Evolutionary conservation across 1,140 invertebrate genomes (phyloP).

Genomic region (Papilio machaon): DNA sequence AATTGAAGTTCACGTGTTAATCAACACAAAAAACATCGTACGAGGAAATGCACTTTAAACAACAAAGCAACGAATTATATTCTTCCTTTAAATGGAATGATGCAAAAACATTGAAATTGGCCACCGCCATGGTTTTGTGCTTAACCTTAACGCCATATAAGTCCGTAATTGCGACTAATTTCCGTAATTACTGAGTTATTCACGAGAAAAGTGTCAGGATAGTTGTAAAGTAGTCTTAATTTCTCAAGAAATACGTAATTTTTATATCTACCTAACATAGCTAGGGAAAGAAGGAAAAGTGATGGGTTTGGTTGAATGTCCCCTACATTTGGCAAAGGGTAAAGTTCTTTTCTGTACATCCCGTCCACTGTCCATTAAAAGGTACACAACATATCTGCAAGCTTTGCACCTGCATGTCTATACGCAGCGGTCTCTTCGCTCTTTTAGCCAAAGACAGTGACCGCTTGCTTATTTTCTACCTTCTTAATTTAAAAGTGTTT

Average conservation of each 20-base stretch:
- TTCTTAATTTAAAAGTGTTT: too few species aligned
- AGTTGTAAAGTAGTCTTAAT: background rate
- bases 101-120: background rate
- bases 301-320: too few species aligned
- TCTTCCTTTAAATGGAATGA: slow-evolving; percentile 4
- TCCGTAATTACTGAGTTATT: background rate
- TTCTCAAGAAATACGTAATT: background rate
- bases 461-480: too few species aligned
- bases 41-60: background rate
- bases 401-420: too few species aligned
- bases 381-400: too few species aligned
- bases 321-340: too few species aligned
- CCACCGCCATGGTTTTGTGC: background rate
- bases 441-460: too few species aligned
- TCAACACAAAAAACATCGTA: background rate
- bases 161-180: slow-evolving; percentile 5
- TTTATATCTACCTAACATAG: background rate
- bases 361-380: too few species aligned
- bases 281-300: too few species aligned
- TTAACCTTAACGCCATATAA: slow-evolving; percentile 8
- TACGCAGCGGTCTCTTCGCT: too few species aligned
- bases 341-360: too few species aligned
- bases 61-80: background rate
- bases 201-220: background rate
- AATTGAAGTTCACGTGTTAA: background rate